Percentiles rank a stretch among this genome's conserved stretches.
phyloP scores from a whole-genome alignment of 2,888 invertebrate species.

The Acanthococcus lagerstroemiae region DNA sequence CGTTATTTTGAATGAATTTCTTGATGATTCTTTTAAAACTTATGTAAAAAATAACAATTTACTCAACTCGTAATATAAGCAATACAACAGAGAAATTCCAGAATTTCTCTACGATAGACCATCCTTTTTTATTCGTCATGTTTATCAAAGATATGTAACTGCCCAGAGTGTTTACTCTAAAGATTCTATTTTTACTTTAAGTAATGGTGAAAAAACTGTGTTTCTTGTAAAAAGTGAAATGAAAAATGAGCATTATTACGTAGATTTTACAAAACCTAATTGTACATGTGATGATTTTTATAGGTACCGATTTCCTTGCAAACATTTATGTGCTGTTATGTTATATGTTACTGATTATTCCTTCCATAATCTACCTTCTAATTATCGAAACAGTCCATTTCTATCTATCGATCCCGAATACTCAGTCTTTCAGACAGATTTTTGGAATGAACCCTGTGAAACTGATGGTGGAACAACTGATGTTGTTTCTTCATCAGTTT shows the following conservation, averaged over 20 bases:
- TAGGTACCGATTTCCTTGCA: background rate
- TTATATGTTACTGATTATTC: background rate
- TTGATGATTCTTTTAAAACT: background rate
- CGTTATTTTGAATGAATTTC: background rate
- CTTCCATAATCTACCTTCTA: background rate
- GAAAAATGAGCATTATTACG: background rate
- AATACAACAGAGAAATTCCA: background rate
- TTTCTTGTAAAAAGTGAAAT: background rate
- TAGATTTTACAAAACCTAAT: background rate
- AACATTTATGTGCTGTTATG: constrained; percentile 7
- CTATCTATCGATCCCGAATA: background rate
- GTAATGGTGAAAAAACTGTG: background rate
- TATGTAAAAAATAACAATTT: background rate
- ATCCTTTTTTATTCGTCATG: background rate
- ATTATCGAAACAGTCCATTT: background rate
- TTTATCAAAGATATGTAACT: background rate
- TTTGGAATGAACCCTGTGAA: background rate
- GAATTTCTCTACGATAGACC: background rate
- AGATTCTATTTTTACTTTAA: background rate
- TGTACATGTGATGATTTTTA: constrained; percentile 2
- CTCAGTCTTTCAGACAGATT: background rate
- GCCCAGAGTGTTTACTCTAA: background rate
- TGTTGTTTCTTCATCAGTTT: no score
- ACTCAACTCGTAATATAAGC: background rate
- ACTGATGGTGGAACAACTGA: background rate